These are phyloP conservation scores for Zoanthus sociatus DNA, from an alignment of 92 coral and sea anemone species.

Conservation along the genomic window DNA sequence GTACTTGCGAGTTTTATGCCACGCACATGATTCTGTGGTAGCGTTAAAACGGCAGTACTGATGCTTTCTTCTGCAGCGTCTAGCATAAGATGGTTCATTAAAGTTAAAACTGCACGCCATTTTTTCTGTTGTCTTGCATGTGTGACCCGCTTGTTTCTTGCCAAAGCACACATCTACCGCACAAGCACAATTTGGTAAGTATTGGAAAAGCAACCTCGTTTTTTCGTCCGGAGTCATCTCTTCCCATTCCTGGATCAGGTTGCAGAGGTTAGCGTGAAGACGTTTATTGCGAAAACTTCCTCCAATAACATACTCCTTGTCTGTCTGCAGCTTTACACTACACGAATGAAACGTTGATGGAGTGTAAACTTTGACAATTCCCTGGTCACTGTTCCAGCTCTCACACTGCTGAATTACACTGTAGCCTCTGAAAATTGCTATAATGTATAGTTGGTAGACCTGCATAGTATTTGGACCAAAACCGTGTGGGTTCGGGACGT, in stretches of 20 bases:
- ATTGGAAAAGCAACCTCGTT: background rate
- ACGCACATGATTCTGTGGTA: conserved; percentile 9
- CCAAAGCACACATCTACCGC: conserved; percentile 6
- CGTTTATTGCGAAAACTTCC: background rate
- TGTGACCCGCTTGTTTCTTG: background rate
- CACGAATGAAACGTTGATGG: background rate
- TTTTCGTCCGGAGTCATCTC: background rate
- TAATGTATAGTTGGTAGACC: conserved; percentile 26
- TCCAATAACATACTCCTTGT: conserved; percentile 10
- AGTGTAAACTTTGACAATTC: background rate
- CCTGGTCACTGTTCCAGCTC: conserved; percentile 9
- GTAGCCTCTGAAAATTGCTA: conserved; percentile 14
- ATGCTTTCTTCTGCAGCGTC: conserved; percentile 1
- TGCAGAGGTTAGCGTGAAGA: conserved; percentile 5
- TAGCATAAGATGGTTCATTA: background rate
- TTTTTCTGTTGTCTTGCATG: background rate
- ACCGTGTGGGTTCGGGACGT: conserved; percentile 4
- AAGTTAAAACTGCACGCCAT: conserved; percentile 28
- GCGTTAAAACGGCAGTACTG: conserved; percentile 9
- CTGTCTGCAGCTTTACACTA: background rate
- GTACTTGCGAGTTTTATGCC: conserved; percentile 23
- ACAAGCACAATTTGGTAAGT: conserved; percentile 19
- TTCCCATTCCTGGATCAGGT: background rate
- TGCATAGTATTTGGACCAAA: background rate
- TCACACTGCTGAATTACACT: background rate